phyloP scores from a whole-genome alignment of 2,888 invertebrate species.

The Apeira syringaria region DNA sequence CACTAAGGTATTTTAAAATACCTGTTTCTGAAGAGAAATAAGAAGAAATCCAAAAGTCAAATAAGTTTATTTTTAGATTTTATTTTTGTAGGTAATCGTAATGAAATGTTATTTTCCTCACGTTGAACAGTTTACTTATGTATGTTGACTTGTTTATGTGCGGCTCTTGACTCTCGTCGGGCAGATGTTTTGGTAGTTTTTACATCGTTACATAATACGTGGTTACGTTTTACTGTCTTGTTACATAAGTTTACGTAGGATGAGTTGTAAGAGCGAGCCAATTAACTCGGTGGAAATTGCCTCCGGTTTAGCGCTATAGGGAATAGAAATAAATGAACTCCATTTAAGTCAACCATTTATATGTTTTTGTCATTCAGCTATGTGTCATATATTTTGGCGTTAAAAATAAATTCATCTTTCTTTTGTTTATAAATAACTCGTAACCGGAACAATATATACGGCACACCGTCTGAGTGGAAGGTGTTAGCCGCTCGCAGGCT shows the following conservation, averaged over 20 bases:
- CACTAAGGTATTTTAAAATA: too few relatives aligned
- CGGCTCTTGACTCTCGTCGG: slow-evolving; percentile 24
- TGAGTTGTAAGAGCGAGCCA: slow-evolving; percentile 24
- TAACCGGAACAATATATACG: slow-evolving; percentile 78
- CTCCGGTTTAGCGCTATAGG: slow-evolving; percentile 18
- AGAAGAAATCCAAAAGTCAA: background rate
- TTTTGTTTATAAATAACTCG: slow-evolving; percentile 78
- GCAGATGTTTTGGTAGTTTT: slow-evolving; percentile 29
- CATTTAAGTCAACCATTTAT: slow-evolving; percentile 38
- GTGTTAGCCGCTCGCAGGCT: slow-evolving; percentile 60
- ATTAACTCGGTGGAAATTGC: slow-evolving; percentile 32
- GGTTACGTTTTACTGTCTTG: slow-evolving; percentile 30
- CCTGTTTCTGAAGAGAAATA: too few relatives aligned
- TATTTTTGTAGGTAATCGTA: background rate
- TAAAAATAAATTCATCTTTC: slow-evolving; percentile 71
- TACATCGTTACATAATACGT: slow-evolving; percentile 24
- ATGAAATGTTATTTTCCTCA: slow-evolving; percentile 8
- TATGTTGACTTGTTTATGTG: slow-evolving; percentile 21
- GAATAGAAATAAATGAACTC: too few relatives aligned
- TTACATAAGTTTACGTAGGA: slow-evolving; percentile 28
- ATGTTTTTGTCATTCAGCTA: slow-evolving; percentile 64
- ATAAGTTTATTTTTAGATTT: slow-evolving; percentile 4
- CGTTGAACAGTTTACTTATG: slow-evolving; percentile 4
- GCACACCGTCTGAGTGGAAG: slow-evolving; percentile 77
- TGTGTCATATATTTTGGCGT: slow-evolving; percentile 73